These are phyloP conservation scores for Nomada ruficornis DNA, from an alignment of 2,888 invertebrate species.

Conservation along the genomic window DNA sequence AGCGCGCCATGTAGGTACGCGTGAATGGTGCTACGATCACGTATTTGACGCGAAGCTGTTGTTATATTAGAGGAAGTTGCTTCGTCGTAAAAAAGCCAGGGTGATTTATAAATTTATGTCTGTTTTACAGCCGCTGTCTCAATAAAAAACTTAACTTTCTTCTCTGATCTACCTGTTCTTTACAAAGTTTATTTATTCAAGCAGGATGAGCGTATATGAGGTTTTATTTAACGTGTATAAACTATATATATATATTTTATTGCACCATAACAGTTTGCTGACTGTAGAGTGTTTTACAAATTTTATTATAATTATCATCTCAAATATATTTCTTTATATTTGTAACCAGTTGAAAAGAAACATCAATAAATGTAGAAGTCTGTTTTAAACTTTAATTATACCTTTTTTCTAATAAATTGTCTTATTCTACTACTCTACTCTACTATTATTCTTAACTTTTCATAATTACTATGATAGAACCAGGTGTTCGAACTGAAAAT, in stretches of 20 bases:
- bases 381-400: no score
- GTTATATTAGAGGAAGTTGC: neutral
- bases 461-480: neutral
- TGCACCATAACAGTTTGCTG: no score
- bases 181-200: neutral
- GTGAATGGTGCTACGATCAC: conserved; percentile 15
- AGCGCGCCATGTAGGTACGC: conserved; percentile 1
- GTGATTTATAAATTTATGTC: conserved; percentile 20
- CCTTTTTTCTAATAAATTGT: no score
- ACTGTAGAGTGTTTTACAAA: no score
- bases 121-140: neutral
- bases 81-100: neutral
- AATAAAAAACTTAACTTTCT: neutral
- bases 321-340: no score
- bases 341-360: no score
- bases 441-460: no score
- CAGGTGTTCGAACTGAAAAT: conserved; percentile 29
- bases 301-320: no score
- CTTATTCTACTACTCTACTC: no score
- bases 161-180: neutral
- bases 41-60: conserved; percentile 10
- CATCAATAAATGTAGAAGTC: no score
- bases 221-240: neutral
- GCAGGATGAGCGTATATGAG: no score
- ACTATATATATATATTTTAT: no score